Percentiles rank a stretch among this genome's conserved stretches.
These are phyloP conservation scores for Mus caroli DNA, from an alignment of 2,797 vertebrate species.

Conservation along the genomic window DNA sequence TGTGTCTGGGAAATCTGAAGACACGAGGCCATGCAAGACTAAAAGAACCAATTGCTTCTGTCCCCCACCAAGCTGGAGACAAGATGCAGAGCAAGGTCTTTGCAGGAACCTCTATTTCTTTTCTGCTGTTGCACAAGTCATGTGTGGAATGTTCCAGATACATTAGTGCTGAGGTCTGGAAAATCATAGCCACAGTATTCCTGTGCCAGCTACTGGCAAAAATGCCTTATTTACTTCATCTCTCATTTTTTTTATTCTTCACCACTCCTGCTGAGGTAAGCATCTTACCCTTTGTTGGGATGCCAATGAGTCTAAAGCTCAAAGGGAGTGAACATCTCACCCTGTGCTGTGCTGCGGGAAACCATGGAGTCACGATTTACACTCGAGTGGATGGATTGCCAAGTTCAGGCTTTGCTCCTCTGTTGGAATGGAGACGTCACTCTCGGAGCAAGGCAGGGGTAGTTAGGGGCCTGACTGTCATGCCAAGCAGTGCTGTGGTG, in stretches of 20 bases:
- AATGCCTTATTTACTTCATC: not conserved
- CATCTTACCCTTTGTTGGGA: not conserved
- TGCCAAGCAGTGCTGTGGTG: not conserved
- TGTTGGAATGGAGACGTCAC: not conserved
- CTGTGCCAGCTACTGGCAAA: not conserved
- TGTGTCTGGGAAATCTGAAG: not conserved
- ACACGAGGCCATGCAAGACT: not conserved
- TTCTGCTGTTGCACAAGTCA: not conserved
- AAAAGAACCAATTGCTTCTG: not conserved
- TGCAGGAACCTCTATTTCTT: not conserved
- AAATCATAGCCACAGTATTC: constrained; percentile 2
- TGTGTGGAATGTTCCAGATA: not conserved
- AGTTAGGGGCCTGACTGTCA: rapidly evolving
- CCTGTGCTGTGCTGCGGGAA: not conserved
- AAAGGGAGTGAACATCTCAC: not conserved
- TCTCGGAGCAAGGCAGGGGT: not conserved
- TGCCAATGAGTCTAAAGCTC: not conserved
- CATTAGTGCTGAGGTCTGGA: constrained; percentile 1
- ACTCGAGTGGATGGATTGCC: not conserved
- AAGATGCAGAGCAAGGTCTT: not conserved
- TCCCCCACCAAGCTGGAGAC: not conserved
- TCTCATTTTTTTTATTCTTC: not conserved
- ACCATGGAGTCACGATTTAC: not conserved
- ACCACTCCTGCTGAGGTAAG: not conserved
- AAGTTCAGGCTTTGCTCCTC: not conserved